Conservation (phyloP, 2,113 vertebrate species). For the Sylvietta virens region DNA sequence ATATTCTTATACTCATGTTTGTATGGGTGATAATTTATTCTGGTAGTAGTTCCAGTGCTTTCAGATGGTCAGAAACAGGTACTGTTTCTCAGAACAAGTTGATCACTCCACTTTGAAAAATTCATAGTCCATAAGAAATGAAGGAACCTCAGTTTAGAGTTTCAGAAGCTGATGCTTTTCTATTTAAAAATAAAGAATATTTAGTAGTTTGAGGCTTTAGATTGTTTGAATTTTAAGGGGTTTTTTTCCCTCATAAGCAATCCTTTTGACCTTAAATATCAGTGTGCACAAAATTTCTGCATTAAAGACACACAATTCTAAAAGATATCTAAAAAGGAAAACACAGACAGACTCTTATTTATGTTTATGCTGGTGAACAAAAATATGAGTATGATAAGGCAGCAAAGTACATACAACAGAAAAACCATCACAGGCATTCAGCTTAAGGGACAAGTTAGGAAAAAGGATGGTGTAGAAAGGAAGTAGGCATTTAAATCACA, state of each 20-base stretch:
- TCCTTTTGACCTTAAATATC: background rate
- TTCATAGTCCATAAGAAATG: background rate
- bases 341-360: background rate
- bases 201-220: background rate
- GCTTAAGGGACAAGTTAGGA: background rate
- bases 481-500: background rate
- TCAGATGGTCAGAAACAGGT: background rate
- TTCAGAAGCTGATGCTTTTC: background rate
- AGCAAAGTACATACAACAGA: background rate
- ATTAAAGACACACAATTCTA: background rate
- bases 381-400: background rate
- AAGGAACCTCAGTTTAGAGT: background rate
- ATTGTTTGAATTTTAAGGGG: background rate
- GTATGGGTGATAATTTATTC: background rate
- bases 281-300: rapidly evolving
- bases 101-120: background rate
- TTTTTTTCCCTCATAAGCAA: background rate
- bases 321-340: background rate
- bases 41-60: background rate
- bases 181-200: background rate
- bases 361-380: background rate
- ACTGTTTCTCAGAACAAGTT: background rate
- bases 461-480: background rate
- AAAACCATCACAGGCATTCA: background rate
- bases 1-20: background rate